Conservation (phyloP, 2,888 invertebrate species). For the Volucella bombylans region DNA sequence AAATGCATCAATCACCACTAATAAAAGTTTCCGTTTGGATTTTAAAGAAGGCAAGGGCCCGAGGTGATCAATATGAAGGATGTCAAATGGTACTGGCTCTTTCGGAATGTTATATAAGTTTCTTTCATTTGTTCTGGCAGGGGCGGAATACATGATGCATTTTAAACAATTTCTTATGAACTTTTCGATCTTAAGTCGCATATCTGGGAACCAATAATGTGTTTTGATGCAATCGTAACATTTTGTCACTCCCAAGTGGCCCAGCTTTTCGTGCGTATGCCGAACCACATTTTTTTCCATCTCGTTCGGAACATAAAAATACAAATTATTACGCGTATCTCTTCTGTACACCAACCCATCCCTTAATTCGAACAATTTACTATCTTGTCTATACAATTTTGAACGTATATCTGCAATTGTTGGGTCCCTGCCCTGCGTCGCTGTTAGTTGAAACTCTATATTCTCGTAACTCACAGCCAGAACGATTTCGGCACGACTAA, state of each 20-base stretch:
- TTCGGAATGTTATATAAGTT: too few species aligned
- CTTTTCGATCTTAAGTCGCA: too few species aligned
- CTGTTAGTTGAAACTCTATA: slow-evolving; percentile 40
- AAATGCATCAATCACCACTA: slow-evolving; percentile 52
- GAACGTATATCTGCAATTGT: neutral
- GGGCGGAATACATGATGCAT: too few species aligned
- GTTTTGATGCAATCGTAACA: too few species aligned
- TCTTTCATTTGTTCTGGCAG: too few species aligned
- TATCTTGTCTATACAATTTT: neutral
- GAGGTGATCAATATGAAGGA: slow-evolving; percentile 78
- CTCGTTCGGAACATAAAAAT: slow-evolving; percentile 14
- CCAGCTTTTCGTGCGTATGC: slow-evolving; percentile 1
- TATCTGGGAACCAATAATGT: too few species aligned
- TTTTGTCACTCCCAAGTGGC: neutral
- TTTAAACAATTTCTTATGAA: too few species aligned
- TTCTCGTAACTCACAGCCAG: slow-evolving; percentile 6
- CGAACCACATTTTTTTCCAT: slow-evolving; percentile 16
- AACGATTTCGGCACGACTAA: slow-evolving; percentile 15
- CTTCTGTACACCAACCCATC: slow-evolving; percentile 17
- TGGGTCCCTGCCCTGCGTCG: slow-evolving; percentile 36
- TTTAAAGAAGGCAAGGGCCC: slow-evolving; percentile 78
- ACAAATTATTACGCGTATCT: neutral
- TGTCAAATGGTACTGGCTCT: too few species aligned
- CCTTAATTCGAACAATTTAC: neutral
- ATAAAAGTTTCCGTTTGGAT: slow-evolving; percentile 74